Evolutionary conservation across 64 coral and sea anemone genomes (phyloP), one percentile per base, ranked within the genome.

Genomic region (Montipora cactus): DNA sequence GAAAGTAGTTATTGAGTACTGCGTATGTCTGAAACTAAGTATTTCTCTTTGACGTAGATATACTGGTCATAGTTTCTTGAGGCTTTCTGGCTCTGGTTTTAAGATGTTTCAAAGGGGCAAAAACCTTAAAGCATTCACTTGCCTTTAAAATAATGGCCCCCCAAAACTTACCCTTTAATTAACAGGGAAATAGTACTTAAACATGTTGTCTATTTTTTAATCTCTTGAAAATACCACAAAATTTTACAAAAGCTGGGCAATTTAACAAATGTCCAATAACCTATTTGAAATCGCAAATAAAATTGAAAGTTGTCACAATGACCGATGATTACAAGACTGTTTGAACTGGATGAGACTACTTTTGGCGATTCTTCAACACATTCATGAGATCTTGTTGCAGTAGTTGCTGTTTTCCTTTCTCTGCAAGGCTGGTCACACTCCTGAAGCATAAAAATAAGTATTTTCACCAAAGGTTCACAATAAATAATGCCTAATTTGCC

Each of bases 311-410:
- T 47, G 28, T 70, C 64, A 19, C 59, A 44, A 37, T 47, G 28
- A 9, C 16, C 37, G 2, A 6, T 47, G 18, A 71, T 86, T 9
- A 21, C 44, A 71, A 15, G 15, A 86, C 37, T 71, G 14, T 13
- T 64, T 66, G 48, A 86, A 86, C 62, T 51, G 9, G 16, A 71
- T 71, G 71, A 86, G 47, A 72, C 66, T 80, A 93, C 84, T 80
- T 93, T 13, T 93, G 84, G 22, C 93, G 96, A 74, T 87, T 99
- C 74, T 99, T 96, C 25, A 99, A 89, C 79, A 90, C 91, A 28
- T 88, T 84, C 59, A 99, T 94, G 20, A 99, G 92, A 86, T 99
- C 98, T 19, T 95, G 95, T 92, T 99, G 98, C 92, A 99, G 71
- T 50, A 80, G 87, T 68, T 89, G 92, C 86, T 96, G 92, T 88